phyloP scores from a whole-genome alignment of 1,140 invertebrate species.

The Drosophila baimaii region DNA sequence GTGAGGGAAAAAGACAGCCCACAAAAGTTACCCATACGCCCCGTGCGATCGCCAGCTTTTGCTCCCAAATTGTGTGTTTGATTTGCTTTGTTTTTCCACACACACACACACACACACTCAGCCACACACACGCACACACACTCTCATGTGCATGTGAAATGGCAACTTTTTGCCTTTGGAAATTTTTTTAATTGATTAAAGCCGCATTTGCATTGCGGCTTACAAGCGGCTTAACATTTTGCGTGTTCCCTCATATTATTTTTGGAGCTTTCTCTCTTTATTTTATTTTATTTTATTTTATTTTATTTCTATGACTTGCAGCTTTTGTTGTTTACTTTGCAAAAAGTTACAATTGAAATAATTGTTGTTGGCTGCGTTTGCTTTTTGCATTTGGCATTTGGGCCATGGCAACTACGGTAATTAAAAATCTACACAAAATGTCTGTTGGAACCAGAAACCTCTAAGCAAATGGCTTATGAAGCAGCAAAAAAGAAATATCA shows the following conservation, averaged over 20 bases:
- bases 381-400: slow-evolving; percentile 45
- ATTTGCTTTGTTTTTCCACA: slow-evolving; percentile 26
- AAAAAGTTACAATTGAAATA: slow-evolving; percentile 42
- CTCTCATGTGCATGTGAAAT: background rate
- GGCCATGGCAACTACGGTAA: slow-evolving; percentile 42
- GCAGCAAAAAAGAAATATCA: slow-evolving; percentile 6
- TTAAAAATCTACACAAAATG: slow-evolving; percentile 51
- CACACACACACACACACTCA: slow-evolving; percentile 1
- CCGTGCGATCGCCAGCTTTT: slow-evolving; percentile 31
- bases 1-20: slow-evolving; percentile 29
- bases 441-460: background rate
- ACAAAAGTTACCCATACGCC: slow-evolving; percentile 74
- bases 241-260: slow-evolving; percentile 51
- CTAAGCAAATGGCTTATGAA: slow-evolving; percentile 29
- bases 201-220: slow-evolving; percentile 79
- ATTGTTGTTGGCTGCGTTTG: slow-evolving; percentile 31
- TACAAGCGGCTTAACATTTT: slow-evolving; percentile 78
- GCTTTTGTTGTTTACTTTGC: slow-evolving; percentile 27
- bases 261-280: slow-evolving; percentile 31
- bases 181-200: slow-evolving; percentile 82
- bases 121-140: slow-evolving; percentile 12
- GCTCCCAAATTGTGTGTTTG: slow-evolving; percentile 20
- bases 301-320: slow-evolving; percentile 18
- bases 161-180: slow-evolving; percentile 65
- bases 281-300: slow-evolving; percentile 32